Evolutionary conservation across 2,113 vertebrate genomes (phyloP).

Genomic region (Tetraodon nigroviridis): DNA sequence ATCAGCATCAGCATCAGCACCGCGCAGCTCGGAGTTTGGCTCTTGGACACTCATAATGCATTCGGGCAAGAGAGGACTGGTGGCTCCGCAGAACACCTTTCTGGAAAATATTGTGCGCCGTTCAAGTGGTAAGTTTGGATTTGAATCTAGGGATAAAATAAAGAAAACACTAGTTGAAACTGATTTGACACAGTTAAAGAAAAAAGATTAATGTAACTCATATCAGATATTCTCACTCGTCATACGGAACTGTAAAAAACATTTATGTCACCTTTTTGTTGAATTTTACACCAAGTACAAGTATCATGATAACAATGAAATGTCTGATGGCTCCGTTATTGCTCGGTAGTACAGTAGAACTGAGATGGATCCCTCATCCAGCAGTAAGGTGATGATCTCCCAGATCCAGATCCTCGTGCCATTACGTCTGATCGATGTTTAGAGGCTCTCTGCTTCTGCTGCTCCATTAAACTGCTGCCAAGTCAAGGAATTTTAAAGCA

Average conservation of each 20-base stretch:
- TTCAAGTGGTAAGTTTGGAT: slow-evolving; percentile 87
- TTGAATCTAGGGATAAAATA: neutral
- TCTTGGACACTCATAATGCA: slow-evolving; percentile 83
- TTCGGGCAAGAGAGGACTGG: slow-evolving; percentile 97
- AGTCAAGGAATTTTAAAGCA: slow-evolving; percentile 35
- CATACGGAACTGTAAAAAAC: no score
- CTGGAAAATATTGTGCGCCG: slow-evolving; percentile 97
- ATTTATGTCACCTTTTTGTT: neutral
- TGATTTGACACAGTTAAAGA: neutral
- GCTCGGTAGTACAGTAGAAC: no score
- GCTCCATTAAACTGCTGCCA: slow-evolving; percentile 13
- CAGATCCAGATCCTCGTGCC: neutral
- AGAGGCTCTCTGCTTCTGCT: neutral
- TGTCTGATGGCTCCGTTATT: neutral
- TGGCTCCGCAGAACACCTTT: slow-evolving; percentile 98
- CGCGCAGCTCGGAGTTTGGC: slow-evolving; percentile 24
- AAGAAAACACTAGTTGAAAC: neutral
- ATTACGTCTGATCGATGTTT: neutral
- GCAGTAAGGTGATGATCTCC: no score
- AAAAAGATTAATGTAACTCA: no score
- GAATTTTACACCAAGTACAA: neutral
- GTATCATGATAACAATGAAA: neutral
- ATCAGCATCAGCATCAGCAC: slow-evolving; percentile 27
- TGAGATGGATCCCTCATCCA: no score
- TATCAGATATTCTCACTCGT: no score